Percentiles rank a stretch among this genome's conserved stretches.
Conservation (phyloP, 2,888 invertebrate species). For the Tetanocera ferruginea region DNA sequence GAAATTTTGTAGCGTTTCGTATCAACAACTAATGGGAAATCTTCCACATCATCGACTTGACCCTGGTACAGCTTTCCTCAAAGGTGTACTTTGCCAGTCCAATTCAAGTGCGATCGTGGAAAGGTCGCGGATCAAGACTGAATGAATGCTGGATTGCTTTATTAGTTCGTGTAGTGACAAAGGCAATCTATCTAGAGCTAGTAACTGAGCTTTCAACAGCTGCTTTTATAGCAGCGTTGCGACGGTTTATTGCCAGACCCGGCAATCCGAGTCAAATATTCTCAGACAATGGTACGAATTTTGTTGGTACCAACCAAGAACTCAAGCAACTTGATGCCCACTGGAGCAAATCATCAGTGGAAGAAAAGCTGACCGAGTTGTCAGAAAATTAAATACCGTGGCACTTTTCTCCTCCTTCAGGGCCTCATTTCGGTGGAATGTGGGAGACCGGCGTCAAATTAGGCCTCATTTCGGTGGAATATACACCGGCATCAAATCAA, state of each 20-base stretch:
- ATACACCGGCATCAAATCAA: too few relatives aligned
- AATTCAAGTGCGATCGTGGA: not conserved
- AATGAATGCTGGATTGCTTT: not conserved
- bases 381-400: too few relatives aligned
- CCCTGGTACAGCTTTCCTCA: not conserved
- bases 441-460: too few relatives aligned
- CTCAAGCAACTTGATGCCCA: not conserved
- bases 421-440: too few relatives aligned
- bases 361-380: too few relatives aligned
- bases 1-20: too few relatives aligned
- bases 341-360: too few relatives aligned
- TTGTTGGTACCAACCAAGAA: not conserved
- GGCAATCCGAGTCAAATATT: not conserved
- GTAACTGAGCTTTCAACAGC: not conserved
- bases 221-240: not conserved
- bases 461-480: too few relatives aligned
- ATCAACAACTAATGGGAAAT: not conserved
- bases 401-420: too few relatives aligned
- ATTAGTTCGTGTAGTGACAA: not conserved
- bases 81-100: not conserved
- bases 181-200: not conserved
- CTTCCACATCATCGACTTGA: not conserved
- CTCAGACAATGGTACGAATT: conserved; percentile 13
- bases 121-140: not conserved
- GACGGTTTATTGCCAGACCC: not conserved